Evolutionary conservation across 2,797 vertebrate species (phyloP).

Genomic region (Onychomys leucogaster): DNA sequence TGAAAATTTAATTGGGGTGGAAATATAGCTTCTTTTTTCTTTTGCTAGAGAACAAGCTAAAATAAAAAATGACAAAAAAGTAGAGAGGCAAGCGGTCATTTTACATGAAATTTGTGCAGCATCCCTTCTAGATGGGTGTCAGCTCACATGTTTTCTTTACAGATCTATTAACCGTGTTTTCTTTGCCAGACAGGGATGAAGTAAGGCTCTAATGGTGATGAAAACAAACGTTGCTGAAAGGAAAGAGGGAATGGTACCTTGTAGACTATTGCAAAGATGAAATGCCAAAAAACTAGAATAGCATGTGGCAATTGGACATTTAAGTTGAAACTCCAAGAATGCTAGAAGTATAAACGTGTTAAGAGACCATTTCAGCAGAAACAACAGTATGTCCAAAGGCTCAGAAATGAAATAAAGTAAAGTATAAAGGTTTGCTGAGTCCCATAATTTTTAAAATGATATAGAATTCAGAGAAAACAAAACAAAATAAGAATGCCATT

Average conservation of each 20-base stretch:
- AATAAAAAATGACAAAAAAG: not conserved
- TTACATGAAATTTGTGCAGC: not conserved
- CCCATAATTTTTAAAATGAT: not conserved
- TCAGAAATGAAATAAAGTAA: not conserved
- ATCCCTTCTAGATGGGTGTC: not conserved
- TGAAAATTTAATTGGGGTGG: not conserved
- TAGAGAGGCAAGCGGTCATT: not conserved
- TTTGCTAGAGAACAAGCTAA: not conserved
- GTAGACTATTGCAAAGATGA: not conserved
- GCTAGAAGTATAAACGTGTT: not conserved
- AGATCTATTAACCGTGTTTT: not conserved
- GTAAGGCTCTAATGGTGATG: not conserved
- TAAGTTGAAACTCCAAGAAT: constrained; percentile 19
- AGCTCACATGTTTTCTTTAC: not conserved
- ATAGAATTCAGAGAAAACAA: not conserved
- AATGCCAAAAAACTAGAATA: not conserved
- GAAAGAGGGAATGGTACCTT: not conserved
- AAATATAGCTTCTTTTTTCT: not conserved
- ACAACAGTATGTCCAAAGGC: not conserved
- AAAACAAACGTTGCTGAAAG: not conserved
- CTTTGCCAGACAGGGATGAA: not conserved
- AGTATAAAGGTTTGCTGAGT: not conserved
- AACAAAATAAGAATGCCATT: not conserved
- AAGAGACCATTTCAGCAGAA: not conserved
- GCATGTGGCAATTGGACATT: not conserved